Conservation (phyloP, 2,113 vertebrate genomes). For the Leptobrachium leishanense region DNA sequence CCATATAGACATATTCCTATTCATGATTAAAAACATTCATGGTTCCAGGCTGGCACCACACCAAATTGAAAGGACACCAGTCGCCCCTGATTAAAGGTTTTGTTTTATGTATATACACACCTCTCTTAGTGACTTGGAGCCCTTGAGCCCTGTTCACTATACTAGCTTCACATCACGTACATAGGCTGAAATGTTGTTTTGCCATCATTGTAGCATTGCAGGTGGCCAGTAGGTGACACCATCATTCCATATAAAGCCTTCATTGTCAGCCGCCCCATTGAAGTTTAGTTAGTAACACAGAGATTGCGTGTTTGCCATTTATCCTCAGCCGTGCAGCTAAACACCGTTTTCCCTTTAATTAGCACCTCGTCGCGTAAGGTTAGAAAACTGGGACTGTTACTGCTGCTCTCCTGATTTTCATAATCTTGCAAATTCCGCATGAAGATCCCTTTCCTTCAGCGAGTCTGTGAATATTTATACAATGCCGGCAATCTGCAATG, state of each 20-base stretch:
- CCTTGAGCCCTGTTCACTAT: no score
- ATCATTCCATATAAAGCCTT: neutral
- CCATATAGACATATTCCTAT: no score
- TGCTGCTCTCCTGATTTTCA: neutral
- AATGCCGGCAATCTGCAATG: neutral
- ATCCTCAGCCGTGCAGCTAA: neutral
- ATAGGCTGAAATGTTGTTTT: no score
- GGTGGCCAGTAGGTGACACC: neutral
- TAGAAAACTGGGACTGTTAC: neutral
- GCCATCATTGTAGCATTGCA: neutral
- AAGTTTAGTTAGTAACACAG: no score
- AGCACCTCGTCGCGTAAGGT: neutral
- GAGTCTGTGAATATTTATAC: conserved; percentile 7
- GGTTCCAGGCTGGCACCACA: no score
- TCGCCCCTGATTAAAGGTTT: no score
- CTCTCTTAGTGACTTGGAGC: no score
- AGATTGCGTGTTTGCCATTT: neutral
- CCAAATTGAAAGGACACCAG: no score
- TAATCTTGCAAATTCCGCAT: neutral
- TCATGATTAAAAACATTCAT: no score
- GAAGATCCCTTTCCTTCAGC: neutral
- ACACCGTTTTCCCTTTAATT: neutral
- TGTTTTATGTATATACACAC: no score
- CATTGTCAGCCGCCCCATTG: no score
- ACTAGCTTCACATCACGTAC: no score